These are phyloP conservation scores for Podiceps cristatus DNA, from an alignment of 2,113 vertebrate genomes.

Conservation along the genomic window DNA sequence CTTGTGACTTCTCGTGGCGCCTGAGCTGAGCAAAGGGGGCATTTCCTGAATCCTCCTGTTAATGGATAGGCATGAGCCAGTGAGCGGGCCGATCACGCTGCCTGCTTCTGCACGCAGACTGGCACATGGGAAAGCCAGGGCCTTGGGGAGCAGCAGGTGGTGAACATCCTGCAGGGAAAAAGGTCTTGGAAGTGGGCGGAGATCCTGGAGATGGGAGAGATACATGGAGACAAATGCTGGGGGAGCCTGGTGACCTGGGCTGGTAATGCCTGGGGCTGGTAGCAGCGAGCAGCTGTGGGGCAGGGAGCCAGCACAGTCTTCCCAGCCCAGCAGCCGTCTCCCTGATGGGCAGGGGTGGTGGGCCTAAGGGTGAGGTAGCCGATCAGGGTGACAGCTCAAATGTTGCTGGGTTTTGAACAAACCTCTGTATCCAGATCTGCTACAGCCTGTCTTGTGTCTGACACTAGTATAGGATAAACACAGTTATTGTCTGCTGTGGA, in stretches of 20 bases:
- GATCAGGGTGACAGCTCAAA: fast-evolving
- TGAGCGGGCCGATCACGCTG: background rate
- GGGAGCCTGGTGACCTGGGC: background rate
- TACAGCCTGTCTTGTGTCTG: background rate
- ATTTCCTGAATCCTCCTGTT: background rate
- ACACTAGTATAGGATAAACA: background rate
- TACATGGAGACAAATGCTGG: fast-evolving
- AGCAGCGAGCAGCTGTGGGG: no score
- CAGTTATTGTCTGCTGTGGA: background rate
- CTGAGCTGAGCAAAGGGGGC: background rate
- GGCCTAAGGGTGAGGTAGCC: fast-evolving
- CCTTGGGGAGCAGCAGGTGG: no score
- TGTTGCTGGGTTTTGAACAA: background rate
- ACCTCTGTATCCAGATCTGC: background rate
- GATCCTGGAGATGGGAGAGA: no score
- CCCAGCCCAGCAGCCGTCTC: fast-evolving
- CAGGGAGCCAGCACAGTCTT: background rate
- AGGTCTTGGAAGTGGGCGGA: background rate
- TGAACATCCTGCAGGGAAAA: background rate
- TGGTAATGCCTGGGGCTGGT: background rate
- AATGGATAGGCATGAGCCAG: background rate
- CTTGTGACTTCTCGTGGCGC: background rate
- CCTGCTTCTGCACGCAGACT: background rate
- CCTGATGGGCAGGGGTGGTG: background rate
- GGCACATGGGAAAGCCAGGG: background rate